A percentile compares a stretch with the other conserved stretches of the same genome.
phyloP scores from a whole-genome alignment of 2,888 invertebrate species.

The Tortricodes alternella region DNA sequence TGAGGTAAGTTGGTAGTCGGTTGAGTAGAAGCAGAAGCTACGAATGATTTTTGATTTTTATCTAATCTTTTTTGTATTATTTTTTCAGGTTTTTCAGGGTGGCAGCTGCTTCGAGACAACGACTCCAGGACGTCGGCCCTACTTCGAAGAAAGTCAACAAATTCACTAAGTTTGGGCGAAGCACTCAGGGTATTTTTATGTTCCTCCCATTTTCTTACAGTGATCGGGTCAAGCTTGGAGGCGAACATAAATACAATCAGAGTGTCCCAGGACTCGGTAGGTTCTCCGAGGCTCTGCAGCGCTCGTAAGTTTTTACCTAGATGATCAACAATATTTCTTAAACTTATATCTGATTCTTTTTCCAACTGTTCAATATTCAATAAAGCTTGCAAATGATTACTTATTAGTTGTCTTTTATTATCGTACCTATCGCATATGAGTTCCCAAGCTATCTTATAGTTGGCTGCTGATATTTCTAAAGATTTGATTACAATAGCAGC shows the following conservation, averaged over 20 bases:
- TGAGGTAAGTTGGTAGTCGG: neutral
- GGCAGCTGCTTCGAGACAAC: neutral
- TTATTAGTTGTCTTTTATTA: neutral
- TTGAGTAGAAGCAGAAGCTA: neutral
- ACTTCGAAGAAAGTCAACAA: neutral
- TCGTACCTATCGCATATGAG: neutral
- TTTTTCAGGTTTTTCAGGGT: conserved; percentile 6
- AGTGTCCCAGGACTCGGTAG: neutral
- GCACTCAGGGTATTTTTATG: neutral
- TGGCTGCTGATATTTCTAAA: neutral
- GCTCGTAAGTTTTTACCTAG: neutral
- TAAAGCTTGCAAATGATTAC: neutral
- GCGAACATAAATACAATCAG: neutral
- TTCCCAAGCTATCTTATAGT: neutral
- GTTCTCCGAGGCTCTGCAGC: neutral
- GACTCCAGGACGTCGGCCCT: conserved; percentile 1
- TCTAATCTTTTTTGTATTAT: neutral
- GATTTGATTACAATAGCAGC: neutral
- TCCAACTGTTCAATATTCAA: neutral
- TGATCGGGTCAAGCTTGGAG: conserved; percentile 3
- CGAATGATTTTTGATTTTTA: conserved; percentile 5
- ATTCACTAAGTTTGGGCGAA: neutral
- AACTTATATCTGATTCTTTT: neutral
- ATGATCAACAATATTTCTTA: neutral
- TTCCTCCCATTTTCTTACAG: conserved; percentile 2